Evolutionary conservation across 2,113 vertebrate species (phyloP).

Genomic region (Catharus bicknelli): DNA sequence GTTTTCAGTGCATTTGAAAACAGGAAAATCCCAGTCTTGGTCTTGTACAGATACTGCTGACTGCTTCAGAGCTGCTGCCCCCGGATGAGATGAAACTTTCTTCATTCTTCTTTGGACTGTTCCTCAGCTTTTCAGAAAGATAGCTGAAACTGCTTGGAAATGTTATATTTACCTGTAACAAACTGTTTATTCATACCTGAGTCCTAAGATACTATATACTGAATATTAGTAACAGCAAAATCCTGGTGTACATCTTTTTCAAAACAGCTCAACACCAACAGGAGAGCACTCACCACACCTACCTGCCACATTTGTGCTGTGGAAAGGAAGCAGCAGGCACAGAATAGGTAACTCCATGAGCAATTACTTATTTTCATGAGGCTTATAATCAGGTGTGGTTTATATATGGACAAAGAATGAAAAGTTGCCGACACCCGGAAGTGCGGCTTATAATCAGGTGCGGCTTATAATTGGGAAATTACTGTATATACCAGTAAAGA

Average conservation of each 20-base stretch:
- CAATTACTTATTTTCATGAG: neutral
- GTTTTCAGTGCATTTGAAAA: neutral
- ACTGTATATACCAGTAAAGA: too few relatives aligned
- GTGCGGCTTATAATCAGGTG: too few relatives aligned
- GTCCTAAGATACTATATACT: neutral
- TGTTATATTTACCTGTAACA: neutral
- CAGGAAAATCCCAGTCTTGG: neutral
- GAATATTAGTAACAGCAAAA: neutral
- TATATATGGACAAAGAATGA: too few relatives aligned
- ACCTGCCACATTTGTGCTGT: neutral
- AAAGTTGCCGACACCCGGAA: too few relatives aligned
- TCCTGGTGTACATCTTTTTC: neutral
- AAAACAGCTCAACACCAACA: neutral
- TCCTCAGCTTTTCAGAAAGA: neutral
- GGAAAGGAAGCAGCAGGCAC: neutral
- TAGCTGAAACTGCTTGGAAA: neutral
- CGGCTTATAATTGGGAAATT: too few relatives aligned
- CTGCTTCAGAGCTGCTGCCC: neutral
- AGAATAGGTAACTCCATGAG: neutral
- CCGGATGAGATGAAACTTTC: neutral
- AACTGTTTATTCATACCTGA: neutral
- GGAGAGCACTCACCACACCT: neutral
- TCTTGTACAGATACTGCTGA: neutral
- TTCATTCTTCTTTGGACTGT: neutral
- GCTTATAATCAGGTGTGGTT: too few relatives aligned